These are phyloP conservation scores for Crenuchus spilurus DNA, from an alignment of 2,797 vertebrate genomes.

Conservation along the genomic window DNA sequence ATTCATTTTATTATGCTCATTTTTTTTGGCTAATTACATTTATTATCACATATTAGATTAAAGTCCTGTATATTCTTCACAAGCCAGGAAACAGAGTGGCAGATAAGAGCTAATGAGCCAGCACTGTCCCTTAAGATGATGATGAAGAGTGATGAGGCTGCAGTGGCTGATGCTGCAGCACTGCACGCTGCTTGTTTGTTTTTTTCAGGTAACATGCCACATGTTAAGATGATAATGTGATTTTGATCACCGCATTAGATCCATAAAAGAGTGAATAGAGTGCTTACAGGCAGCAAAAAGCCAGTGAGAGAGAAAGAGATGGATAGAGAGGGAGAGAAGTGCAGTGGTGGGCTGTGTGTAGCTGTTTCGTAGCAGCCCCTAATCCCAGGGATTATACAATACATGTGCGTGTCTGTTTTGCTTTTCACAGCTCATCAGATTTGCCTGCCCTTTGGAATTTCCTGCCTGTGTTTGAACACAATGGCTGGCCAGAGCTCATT, in stretches of 20 bases:
- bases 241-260: conserved; percentile 21
- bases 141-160: conserved; percentile 24
- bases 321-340: conserved; percentile 3
- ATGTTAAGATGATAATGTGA: conserved; percentile 20
- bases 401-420: conserved; percentile 48
- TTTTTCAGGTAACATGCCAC: conserved; percentile 21
- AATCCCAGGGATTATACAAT: conserved; percentile 53
- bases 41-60: conserved; percentile 37
- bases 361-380: conserved; percentile 7
- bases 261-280: too few relatives aligned
- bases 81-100: conserved; percentile 18
- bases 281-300: conserved; percentile 7
- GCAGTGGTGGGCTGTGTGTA: not conserved
- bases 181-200: conserved; percentile 2
- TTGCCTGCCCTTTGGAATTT: conserved; percentile 51
- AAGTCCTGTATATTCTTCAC: conserved; percentile 7
- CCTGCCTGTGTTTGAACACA: conserved; percentile 50
- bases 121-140: conserved; percentile 16
- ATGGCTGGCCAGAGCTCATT: conserved; percentile 24
- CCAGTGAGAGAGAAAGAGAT: too few relatives aligned
- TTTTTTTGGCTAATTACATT: conserved; percentile 27
- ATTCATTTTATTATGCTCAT: conserved; percentile 16
- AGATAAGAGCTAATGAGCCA: conserved; percentile 39
- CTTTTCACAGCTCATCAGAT: conserved; percentile 52
- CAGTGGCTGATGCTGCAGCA: not conserved